Base-by-base conservation (phyloP, 2,113 vertebrate genomes). In the Oxyruncus cristatus region DNA sequence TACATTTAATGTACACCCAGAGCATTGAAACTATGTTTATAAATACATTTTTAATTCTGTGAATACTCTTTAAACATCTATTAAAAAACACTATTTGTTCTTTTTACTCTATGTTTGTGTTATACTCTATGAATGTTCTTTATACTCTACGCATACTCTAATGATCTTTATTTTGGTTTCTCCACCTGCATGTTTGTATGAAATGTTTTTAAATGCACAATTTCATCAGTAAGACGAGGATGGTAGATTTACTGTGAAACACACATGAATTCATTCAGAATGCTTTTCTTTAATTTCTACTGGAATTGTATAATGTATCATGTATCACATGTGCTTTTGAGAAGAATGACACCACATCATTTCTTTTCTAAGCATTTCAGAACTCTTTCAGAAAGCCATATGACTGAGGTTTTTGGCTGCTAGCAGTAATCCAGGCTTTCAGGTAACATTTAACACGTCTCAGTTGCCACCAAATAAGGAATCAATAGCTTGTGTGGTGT, bases 381-480 rank as follows among this genome's bases (percentile, higher is more conserved):
- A 67, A 61, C 42, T 85, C 28, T 67, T 58, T 49, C 46, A 79
- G 33, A 16, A 78, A 89, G 21, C 18, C 61, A 11, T 55, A 24
- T 0, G 0, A 19, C 53, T 3, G 3, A 80, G 21, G 8, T 56
- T 85, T 80, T 65, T 2, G 0, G 18, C 44, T 80, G 9, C 30
- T 66, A 62, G 12, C 6, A 56, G 46, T 53, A 86, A 86, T 53
- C 17, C 20, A 73, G 24, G 20, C 44, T 24, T 80, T 80, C 4
- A 8, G 53, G 58, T 46, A 83, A 37, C 9, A 52, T 56, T 80
- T 61, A 49, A 58, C 46, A 62, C 86, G 41, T 13, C 63, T 84
- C 55, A 33, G 32, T 56, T 65, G 13, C 59, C 39, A 80, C 17
- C 21, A 84, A 73, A 44, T 44, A 93, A 77, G 16, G 46, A 84